Percentiles rank a stretch among this genome's conserved stretches.
phyloP scores from a whole-genome alignment of 2,888 invertebrate genomes.

The Drosophila vallismaia region DNA sequence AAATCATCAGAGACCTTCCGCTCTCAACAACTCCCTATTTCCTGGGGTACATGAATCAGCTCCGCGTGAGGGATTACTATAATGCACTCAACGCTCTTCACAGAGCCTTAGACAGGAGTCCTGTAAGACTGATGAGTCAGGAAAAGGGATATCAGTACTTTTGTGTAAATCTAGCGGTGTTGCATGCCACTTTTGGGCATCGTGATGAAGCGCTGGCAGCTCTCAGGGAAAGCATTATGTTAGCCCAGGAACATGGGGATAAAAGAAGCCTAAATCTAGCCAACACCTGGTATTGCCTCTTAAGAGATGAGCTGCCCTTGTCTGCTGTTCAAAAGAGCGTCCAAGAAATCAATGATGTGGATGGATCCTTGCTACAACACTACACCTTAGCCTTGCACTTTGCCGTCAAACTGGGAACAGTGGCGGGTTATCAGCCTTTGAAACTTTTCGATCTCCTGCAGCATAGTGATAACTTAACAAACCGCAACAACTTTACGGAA shows the following conservation, averaged over 20 bases:
- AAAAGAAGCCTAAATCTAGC: slow-evolving; percentile 93
- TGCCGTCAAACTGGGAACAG: slow-evolving; percentile 90
- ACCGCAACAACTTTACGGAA: slow-evolving; percentile 92
- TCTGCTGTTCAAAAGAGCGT: slow-evolving; percentile 82
- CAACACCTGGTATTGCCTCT: slow-evolving; percentile 91
- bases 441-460: slow-evolving; percentile 88
- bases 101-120: slow-evolving; percentile 90
- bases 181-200: slow-evolving; percentile 91
- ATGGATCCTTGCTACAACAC: slow-evolving; percentile 88
- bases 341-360: slow-evolving; percentile 73
- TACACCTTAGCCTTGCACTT: slow-evolving; percentile 90
- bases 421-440: slow-evolving; percentile 81
- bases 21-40: slow-evolving; percentile 87
- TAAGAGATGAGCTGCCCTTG: slow-evolving; percentile 80
- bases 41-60: slow-evolving; percentile 94
- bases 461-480: slow-evolving; percentile 94
- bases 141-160: slow-evolving; percentile 92
- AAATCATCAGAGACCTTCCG: slow-evolving; percentile 83
- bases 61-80: slow-evolving; percentile 94
- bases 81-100: slow-evolving; percentile 80
- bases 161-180: slow-evolving; percentile 94
- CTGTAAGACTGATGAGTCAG: slow-evolving; percentile 90
- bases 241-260: slow-evolving; percentile 95
- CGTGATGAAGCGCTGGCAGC: slow-evolving; percentile 91
- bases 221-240: slow-evolving; percentile 93